Percentiles rank a stretch among this genome's conserved stretches.
Evolutionary conservation across 1,140 invertebrate genomes (phyloP).

Genomic region (Aleiodes sp.): DNA sequence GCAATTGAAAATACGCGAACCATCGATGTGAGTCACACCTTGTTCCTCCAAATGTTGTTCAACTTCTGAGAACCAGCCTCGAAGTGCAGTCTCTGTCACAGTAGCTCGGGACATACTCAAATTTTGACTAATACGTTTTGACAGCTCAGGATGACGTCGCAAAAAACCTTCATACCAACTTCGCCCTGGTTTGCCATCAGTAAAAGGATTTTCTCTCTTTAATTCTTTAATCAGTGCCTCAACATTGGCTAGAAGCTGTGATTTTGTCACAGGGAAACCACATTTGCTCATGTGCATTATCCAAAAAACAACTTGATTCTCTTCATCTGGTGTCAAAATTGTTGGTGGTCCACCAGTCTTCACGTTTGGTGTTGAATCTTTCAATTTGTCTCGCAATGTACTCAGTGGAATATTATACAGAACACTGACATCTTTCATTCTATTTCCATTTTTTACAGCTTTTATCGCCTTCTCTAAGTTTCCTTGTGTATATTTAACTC

Average conservation of each 20-base stretch:
- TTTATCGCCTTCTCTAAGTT: too few relatives aligned
- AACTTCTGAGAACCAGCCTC: slow-evolving; percentile 44
- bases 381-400: too few relatives aligned
- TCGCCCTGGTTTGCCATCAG: slow-evolving; percentile 43
- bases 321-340: slow-evolving; percentile 42
- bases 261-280: slow-evolving; percentile 54
- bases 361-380: too few relatives aligned
- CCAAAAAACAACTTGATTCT: slow-evolving; percentile 49
- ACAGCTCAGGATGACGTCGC: slow-evolving; percentile 43
- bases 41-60: not conserved
- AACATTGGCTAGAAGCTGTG: slow-evolving; percentile 49
- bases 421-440: too few relatives aligned
- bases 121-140: slow-evolving; percentile 46
- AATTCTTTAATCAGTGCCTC: slow-evolving; percentile 44
- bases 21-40: slow-evolving; percentile 25
- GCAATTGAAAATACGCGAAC: slow-evolving; percentile 41
- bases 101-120: slow-evolving; percentile 41
- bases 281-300: slow-evolving; percentile 43
- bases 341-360: too few relatives aligned
- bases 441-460: too few relatives aligned
- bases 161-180: slow-evolving; percentile 47
- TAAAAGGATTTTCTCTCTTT: slow-evolving; percentile 46
- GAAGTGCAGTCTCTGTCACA: slow-evolving; percentile 39
- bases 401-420: too few relatives aligned
- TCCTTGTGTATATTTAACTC: too few relatives aligned